Evolutionary conservation across 1,140 invertebrate species (phyloP).

Genomic region (Ruditapes philippinarum): DNA sequence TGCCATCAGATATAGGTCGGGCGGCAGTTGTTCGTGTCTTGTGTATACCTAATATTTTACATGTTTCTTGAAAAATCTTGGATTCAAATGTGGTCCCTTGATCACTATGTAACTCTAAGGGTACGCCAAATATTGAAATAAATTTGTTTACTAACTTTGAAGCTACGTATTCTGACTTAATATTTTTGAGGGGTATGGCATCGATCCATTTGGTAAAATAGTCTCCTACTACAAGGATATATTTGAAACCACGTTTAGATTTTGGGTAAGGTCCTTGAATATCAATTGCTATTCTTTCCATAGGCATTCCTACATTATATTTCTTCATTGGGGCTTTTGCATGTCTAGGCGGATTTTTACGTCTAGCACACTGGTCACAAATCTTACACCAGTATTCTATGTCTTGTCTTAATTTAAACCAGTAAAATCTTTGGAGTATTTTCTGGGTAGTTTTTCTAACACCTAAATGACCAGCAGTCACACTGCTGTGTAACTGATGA

Average conservation of each 20-base stretch:
- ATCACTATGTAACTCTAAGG: neutral
- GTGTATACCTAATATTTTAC: neutral
- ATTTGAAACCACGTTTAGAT: neutral
- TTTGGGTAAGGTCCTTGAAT: neutral
- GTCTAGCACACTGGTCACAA: too few species aligned
- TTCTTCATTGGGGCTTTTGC: neutral
- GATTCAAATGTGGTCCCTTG: neutral
- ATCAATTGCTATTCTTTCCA: neutral
- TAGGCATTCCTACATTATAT: neutral
- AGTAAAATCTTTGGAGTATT: too few species aligned
- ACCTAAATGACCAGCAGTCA: too few species aligned
- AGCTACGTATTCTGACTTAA: neutral
- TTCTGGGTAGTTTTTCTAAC: too few species aligned
- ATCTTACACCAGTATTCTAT: too few species aligned
- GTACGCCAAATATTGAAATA: neutral
- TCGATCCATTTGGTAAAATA: slow-evolving; percentile 30
- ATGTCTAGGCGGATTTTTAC: neutral
- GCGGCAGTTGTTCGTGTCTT: neutral
- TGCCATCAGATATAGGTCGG: neutral
- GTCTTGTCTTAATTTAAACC: too few species aligned
- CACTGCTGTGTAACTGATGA: too few species aligned
- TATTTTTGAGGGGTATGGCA: neutral
- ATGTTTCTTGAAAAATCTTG: slow-evolving; percentile 7
- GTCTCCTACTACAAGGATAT: neutral
- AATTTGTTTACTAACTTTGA: neutral